Percentiles rank a stretch among this genome's conserved stretches.
Evolutionary conservation across 2,113 vertebrate species (phyloP).

Genomic region (Otis tarda): DNA sequence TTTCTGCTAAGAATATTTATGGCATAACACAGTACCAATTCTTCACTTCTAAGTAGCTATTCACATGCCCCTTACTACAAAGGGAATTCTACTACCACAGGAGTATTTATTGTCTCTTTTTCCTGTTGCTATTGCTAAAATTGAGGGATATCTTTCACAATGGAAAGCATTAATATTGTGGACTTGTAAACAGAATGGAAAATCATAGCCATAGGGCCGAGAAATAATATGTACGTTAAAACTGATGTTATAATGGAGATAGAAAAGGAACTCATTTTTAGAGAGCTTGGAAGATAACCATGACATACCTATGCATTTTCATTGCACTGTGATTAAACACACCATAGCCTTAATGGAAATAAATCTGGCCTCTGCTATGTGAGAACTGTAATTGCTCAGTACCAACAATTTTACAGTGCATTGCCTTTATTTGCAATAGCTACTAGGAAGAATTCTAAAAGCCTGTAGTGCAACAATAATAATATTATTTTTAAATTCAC

Average conservation of each 20-base stretch:
- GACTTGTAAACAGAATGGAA: background rate
- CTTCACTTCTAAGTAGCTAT: background rate
- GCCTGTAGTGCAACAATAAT: background rate
- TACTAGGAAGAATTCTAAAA: background rate
- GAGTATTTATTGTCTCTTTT: background rate
- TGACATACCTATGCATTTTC: background rate
- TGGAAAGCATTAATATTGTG: background rate
- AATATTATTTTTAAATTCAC: background rate
- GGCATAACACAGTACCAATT: background rate
- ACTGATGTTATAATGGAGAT: background rate
- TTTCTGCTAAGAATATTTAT: background rate
- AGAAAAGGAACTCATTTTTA: background rate
- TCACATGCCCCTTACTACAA: background rate
- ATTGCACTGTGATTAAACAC: background rate
- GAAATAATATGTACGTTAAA: background rate
- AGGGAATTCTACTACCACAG: background rate
- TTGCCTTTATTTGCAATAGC: background rate
- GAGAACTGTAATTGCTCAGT: background rate
- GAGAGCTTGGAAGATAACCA: background rate
- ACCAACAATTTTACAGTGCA: background rate
- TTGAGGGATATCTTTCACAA: background rate
- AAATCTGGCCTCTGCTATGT: background rate
- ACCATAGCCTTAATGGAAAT: background rate
- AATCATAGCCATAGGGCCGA: background rate
- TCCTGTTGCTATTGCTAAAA: background rate